Evolutionary conservation across 2,113 vertebrate genomes (phyloP), one percentile per base, ranked within the genome.

Genomic region (Stercorarius parasiticus): DNA sequence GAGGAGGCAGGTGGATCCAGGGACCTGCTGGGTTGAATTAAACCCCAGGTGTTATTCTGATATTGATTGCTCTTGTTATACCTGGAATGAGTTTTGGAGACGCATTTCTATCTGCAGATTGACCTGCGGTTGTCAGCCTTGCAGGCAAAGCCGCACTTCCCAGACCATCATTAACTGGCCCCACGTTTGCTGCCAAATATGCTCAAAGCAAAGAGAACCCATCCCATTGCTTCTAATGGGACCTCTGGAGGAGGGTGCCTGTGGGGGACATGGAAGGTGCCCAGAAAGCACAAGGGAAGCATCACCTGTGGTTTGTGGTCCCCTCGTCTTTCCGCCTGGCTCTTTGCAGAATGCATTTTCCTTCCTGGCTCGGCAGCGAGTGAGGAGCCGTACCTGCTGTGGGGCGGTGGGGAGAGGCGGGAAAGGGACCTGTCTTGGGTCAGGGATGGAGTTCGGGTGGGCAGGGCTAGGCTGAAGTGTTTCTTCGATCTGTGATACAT

Each of bases 321-420:
- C 42, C 30, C 30, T 56, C 0, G 0, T 30, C 34, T 70, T 32
- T 53, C 34, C 32, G n/a, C n/a, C n/a, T 40, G 30, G 64, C 25
- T 55, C 30, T 76, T 38, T 55, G 25, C 29, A 17, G 29, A 18
- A 40, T 2, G 13, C 0, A 1, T 34, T 47, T 62, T 47, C 10
- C 27, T 27, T 34, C 12, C 22, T 8, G 47, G 10, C 38, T 62
- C 1, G 2, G 29, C 13, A n/a, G 29, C 1, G 2, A 36, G 32
- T 12, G 17, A 66, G 11, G 32, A 73, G 17, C 59, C 7, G 0
- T 12, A 1, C 22, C 62, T 47, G 5, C 34, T 25, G 34, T 1
- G 2, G 20, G 21, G 20, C 2, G 7, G 36, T 22, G 38, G 43
- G 27, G 29, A n/a, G 30, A 58, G 72, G 26, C 25, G 13, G 56